Conservation (phyloP, 2,797 vertebrate species). For the Cryptoprocta ferox region DNA sequence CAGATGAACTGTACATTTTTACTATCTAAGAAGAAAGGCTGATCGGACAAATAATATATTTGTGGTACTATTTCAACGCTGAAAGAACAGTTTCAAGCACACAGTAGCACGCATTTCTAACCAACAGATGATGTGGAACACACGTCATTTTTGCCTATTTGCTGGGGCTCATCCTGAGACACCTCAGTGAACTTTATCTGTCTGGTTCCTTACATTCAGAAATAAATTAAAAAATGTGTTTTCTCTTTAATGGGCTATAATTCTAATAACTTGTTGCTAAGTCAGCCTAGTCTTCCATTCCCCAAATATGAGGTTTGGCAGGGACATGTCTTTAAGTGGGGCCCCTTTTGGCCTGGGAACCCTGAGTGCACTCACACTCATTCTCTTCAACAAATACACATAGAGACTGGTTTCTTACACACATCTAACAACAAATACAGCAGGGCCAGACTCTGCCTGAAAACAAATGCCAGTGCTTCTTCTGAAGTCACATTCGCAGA, state of each 20-base stretch:
- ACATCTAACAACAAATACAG: neutral
- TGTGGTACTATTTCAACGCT: neutral
- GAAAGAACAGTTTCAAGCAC: neutral
- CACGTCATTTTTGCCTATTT: neutral
- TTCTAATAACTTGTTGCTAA: slow-evolving; percentile 52
- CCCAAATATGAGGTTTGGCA: neutral
- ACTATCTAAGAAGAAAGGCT: slow-evolving; percentile 10
- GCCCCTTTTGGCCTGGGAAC: slow-evolving; percentile 10
- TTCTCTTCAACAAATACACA: neutral
- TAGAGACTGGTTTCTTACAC: neutral
- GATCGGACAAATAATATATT: neutral
- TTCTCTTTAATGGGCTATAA: slow-evolving; percentile 40
- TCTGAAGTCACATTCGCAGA: neutral
- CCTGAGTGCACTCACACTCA: neutral
- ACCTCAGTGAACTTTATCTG: slow-evolving; percentile 9
- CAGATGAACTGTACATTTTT: neutral
- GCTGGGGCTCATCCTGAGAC: neutral
- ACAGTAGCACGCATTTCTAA: neutral
- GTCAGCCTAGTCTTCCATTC: neutral
- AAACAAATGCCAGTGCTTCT: neutral
- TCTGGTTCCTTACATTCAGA: slow-evolving; percentile 13
- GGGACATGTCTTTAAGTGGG: neutral
- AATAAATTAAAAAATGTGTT: slow-evolving; percentile 24
- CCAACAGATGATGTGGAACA: neutral
- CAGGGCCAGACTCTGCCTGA: neutral